phyloP scores from a whole-genome alignment of 1,140 invertebrate genomes.

The Antheraea mylitta region DNA sequence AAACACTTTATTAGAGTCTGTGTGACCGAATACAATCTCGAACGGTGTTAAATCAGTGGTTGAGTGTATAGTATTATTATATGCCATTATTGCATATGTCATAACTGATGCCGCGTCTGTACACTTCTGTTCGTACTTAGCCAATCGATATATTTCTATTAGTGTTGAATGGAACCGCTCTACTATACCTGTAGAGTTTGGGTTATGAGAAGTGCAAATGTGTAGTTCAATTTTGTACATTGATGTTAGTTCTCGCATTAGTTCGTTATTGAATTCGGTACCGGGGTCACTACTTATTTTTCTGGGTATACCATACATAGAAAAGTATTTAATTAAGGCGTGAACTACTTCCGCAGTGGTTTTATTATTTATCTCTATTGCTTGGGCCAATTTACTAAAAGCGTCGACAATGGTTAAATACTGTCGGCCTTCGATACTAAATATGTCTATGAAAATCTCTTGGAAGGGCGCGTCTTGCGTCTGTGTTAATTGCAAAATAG shows the following conservation, averaged over 20 bases:
- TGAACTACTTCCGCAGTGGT: constrained; percentile 21
- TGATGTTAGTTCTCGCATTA: constrained; percentile 21
- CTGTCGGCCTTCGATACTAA: constrained; percentile 16
- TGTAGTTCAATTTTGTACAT: constrained; percentile 27
- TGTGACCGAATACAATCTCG: constrained; percentile 32
- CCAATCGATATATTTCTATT: constrained; percentile 18
- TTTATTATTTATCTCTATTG: constrained; percentile 15
- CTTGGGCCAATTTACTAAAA: constrained; percentile 26
- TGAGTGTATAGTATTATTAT: constrained; percentile 29
- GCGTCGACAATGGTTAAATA: constrained; percentile 23
- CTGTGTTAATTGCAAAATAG: constrained; percentile 15
- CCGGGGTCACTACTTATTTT: constrained; percentile 10
- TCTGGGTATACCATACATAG: constrained; percentile 14
- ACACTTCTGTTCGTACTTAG: constrained; percentile 29
- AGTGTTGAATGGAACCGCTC: constrained; percentile 32
- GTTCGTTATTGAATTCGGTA: constrained; percentile 24
- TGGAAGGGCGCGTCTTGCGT: constrained; percentile 28
- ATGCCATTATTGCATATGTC: constrained; percentile 28
- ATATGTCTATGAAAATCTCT: constrained; percentile 30
- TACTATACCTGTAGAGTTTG: constrained; percentile 27
- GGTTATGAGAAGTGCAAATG: constrained; percentile 25
- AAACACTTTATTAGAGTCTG: constrained; percentile 22
- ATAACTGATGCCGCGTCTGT: constrained; percentile 29
- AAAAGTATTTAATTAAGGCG: constrained; percentile 21
- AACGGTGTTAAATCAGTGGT: constrained; percentile 26